Evolutionary conservation across 2,888 invertebrate species (phyloP).

Genomic region (Molorchus minor): DNA sequence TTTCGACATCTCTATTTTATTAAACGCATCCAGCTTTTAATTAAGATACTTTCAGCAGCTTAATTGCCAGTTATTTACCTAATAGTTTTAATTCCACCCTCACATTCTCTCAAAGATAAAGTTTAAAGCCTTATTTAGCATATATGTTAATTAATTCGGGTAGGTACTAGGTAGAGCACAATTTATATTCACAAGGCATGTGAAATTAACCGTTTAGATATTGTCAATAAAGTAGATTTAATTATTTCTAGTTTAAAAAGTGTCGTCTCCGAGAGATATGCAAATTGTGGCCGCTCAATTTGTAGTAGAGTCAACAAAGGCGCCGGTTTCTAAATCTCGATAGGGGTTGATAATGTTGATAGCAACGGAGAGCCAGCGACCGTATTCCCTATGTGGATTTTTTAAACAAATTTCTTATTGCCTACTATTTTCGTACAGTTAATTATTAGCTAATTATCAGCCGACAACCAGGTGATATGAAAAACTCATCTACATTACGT

Average conservation of each 20-base stretch:
- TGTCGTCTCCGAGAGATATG: slow-evolving; percentile 42
- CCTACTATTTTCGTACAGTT: too few relatives aligned
- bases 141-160: slow-evolving; percentile 25
- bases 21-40: too few relatives aligned
- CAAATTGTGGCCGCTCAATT: slow-evolving; percentile 42
- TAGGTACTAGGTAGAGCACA: slow-evolving; percentile 21
- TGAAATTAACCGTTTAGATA: slow-evolving; percentile 48
- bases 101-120: slow-evolving; percentile 13
- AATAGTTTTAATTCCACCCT: slow-evolving; percentile 10
- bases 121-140: slow-evolving; percentile 24
- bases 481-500: too few relatives aligned
- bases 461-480: too few relatives aligned
- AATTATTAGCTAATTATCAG: too few relatives aligned
- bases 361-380: background rate
- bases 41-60: too few relatives aligned
- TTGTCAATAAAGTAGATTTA: slow-evolving; percentile 49
- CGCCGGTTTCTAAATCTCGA: background rate
- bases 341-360: background rate
- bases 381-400: too few relatives aligned
- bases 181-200: slow-evolving; percentile 44
- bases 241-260: slow-evolving; percentile 44
- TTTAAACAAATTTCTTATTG: too few relatives aligned
- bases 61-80: slow-evolving; percentile 7
- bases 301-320: slow-evolving; percentile 37
- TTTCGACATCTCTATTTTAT: too few relatives aligned